A percentile compares a stretch with the other conserved stretches of the same genome.
These are phyloP conservation scores for Melipona beecheii DNA, from an alignment of 2,888 invertebrate genomes.

Conservation along the genomic window DNA sequence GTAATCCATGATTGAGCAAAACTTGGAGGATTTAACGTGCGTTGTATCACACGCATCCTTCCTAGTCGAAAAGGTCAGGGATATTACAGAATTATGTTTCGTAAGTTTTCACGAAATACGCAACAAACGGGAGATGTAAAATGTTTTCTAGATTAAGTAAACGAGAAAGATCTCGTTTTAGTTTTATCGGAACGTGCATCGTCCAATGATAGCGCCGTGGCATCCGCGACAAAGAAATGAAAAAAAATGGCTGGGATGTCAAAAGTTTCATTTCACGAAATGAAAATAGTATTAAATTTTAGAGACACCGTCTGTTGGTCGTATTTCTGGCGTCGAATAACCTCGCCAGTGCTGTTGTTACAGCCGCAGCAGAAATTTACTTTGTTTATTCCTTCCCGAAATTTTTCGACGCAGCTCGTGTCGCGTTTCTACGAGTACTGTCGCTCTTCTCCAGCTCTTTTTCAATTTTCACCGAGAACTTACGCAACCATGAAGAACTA, in stretches of 20 bases:
- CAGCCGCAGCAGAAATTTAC: constrained; percentile 33
- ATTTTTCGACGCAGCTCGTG: constrained; percentile 2
- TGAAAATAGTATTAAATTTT: constrained; percentile 72
- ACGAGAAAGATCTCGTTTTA: neutral
- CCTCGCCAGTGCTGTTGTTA: constrained; percentile 14
- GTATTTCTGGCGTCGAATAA: constrained; percentile 56
- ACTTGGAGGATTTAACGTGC: constrained; percentile 34
- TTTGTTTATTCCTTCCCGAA: constrained; percentile 7
- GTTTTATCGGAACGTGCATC: neutral
- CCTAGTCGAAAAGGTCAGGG: neutral
- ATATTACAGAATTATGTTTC: neutral
- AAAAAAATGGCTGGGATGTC: constrained; percentile 28
- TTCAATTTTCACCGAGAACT: neutral
- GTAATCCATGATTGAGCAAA: constrained; percentile 48
- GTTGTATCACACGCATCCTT: constrained; percentile 6
- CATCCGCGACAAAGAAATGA: constrained; percentile 10
- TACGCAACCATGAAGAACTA: neutral
- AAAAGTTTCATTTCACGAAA: constrained; percentile 70
- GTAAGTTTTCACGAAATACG: no score
- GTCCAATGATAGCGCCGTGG: constrained; percentile 10
- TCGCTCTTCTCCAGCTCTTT: neutral
- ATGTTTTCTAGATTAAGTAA: neutral
- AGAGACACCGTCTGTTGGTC: constrained; percentile 54
- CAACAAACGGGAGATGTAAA: neutral
- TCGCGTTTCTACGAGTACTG: neutral